Base-by-base conservation (phyloP, 2,797 vertebrate genomes). In the Pseudochromis fuscus region DNA sequence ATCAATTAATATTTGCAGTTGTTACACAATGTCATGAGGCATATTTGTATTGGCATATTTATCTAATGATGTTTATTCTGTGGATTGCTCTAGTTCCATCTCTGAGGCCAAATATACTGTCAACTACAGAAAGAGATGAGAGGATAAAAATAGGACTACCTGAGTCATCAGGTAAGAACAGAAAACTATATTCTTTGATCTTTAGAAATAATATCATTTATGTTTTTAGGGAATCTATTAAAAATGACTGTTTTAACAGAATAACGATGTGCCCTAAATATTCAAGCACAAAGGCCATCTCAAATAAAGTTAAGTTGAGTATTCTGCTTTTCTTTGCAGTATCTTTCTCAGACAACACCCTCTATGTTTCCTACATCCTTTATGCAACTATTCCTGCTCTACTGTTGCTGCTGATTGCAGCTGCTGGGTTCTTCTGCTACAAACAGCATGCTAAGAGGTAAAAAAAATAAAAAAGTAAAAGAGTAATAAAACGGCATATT, bases 311-410 rank as follows among this genome's bases (percentile, higher is more conserved):
- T n/a, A 24, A 45, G n/a, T 1, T 6, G 15, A 52, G 23, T 71
- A 10, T 31, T 52, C 11, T 62, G 42, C 8, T 80, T 81, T 80
- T 4, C 31, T 82, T 78, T 77, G 37, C 75, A 93, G 92, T 94
- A 2, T 94, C 91, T 73, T 61, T 93, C 65, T 87, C 94, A 94
- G 95, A 94, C 64, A 79, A 91, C 60, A 55, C 52, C 19, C 82
- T 92, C 67, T 91, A 93, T 70, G 80, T 97, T 61, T 90, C 92
- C 85, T 96, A 96, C 89, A 89, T 97, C 88, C 92, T 98, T 4
- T 92, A 96, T 64, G 94, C 95, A 38, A 93, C 93, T 33, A 77
- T 97, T 40, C 94, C 95, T 18, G 89, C 94, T 24, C 72, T 96
- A 19, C 89, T 98, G 27, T 89, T 99, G 73, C 81, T 98, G 25